Evolutionary conservation across 30 jellyfish, hydroid and myxozoan species (phyloP).

Genomic region (Cassiopea xamachana): DNA sequence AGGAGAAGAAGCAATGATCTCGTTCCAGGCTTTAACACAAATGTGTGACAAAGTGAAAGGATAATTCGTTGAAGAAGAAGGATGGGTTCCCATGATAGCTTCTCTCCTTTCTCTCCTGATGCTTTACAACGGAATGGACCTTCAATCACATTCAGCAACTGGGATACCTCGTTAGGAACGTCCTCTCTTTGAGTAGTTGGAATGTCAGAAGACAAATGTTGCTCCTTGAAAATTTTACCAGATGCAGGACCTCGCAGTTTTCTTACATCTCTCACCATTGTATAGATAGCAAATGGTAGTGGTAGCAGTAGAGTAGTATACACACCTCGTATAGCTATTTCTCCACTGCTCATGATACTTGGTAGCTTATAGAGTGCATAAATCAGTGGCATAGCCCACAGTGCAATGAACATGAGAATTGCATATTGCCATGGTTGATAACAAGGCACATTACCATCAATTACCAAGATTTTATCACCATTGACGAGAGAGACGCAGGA

Average conservation of each 20-base stretch:
- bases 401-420: background rate
- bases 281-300: slow-evolving; percentile 12
- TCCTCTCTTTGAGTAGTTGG: background rate
- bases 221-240: background rate
- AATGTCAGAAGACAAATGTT: background rate
- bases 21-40: background rate
- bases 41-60: background rate
- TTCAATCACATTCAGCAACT: background rate
- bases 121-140: slow-evolving; percentile 4
- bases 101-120: background rate
- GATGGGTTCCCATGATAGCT: slow-evolving; percentile 13
- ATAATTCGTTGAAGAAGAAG: background rate
- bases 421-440: slow-evolving; percentile 43
- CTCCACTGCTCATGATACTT: background rate
- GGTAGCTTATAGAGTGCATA: background rate
- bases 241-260: background rate
- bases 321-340: slow-evolving; percentile 2
- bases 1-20: background rate
- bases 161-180: no score
- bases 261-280: background rate
- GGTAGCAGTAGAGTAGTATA: slow-evolving; percentile 31
- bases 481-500: slow-evolving; percentile 31
- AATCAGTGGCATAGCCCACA: slow-evolving; percentile 31
- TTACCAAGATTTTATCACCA: slow-evolving; percentile 10
- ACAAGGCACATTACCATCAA: slow-evolving; percentile 28